phyloP scores from a whole-genome alignment of 2,797 vertebrate genomes.

The Gallinago solitaria region DNA sequence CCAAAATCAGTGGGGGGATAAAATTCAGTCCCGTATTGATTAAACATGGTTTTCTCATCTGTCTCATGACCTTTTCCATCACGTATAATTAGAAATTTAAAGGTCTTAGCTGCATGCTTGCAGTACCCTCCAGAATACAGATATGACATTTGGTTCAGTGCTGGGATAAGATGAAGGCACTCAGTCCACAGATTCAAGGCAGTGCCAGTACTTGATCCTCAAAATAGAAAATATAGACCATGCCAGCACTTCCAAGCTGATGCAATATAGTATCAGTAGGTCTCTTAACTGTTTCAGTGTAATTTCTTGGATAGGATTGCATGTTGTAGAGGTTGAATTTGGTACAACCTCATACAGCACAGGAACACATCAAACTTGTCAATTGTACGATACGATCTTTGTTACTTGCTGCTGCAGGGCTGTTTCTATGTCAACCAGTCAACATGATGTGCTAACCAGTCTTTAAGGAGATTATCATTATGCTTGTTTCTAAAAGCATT shows the following conservation, averaged over 20 bases:
- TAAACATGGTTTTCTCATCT: constrained; percentile 53
- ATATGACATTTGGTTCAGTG: not conserved
- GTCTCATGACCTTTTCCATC: constrained; percentile 55
- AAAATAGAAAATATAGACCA: not conserved
- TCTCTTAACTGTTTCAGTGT: not conserved
- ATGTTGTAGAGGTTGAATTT: not conserved
- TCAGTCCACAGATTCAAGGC: not conserved
- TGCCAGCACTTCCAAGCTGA: not conserved
- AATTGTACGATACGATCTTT: fast-evolving
- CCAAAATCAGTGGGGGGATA: constrained; percentile 13
- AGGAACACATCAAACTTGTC: not conserved
- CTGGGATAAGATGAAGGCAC: not conserved
- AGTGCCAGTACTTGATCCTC: not conserved
- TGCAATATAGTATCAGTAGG: not conserved
- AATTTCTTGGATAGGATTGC: not conserved
- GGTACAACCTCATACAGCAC: not conserved
- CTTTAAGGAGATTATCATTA: constrained; percentile 38
- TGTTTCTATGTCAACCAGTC: constrained; percentile 6
- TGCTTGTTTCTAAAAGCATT: constrained; percentile 16
- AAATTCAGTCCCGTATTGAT: constrained; percentile 52
- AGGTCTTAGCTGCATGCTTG: constrained; percentile 32
- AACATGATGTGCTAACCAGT: not conserved
- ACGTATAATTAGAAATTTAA: constrained; percentile 64
- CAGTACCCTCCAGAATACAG: constrained; percentile 35
- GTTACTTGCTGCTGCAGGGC: not conserved